These are phyloP conservation scores for Drosophila nigrodunni DNA, from an alignment of 1,140 invertebrate species.

Conservation along the genomic window DNA sequence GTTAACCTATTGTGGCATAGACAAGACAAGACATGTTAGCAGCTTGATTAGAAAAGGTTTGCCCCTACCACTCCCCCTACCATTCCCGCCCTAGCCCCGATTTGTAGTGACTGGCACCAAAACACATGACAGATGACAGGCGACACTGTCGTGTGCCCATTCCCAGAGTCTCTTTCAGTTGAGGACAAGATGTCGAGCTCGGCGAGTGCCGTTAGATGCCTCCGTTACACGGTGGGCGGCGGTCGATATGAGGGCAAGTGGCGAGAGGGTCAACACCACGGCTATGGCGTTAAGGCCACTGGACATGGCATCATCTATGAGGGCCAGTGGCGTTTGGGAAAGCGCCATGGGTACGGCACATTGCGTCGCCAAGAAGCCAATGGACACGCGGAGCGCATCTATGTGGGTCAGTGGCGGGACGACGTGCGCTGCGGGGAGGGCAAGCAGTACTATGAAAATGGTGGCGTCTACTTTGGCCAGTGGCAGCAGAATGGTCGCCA, in stretches of 20 bases:
- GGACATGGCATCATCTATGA: conserved; percentile 85
- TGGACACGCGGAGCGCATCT: conserved; percentile 62
- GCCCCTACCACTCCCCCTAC: not conserved
- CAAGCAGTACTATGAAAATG: conserved; percentile 72
- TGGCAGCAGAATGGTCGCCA: conserved; percentile 86
- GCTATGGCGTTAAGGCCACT: conserved; percentile 47
- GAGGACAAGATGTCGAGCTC: conserved; percentile 54
- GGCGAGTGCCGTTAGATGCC: conserved; percentile 45
- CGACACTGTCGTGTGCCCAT: conserved; percentile 1
- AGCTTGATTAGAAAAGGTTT: conserved; percentile 68
- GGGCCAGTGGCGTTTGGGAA: conserved; percentile 85
- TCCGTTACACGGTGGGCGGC: conserved; percentile 53
- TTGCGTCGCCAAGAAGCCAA: conserved; percentile 38
- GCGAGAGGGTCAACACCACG: conserved; percentile 51
- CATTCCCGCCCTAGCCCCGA: not conserved
- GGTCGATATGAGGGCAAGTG: conserved; percentile 63
- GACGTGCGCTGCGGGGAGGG: conserved; percentile 85
- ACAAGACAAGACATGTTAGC: conserved; percentile 73
- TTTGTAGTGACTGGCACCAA: conserved; percentile 46
- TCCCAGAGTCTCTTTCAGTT: conserved; percentile 39
- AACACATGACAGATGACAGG: conserved; percentile 36
- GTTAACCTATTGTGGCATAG: conserved; percentile 46
- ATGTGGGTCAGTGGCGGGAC: conserved; percentile 86
- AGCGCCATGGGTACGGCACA: conserved; percentile 85
- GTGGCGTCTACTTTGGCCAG: conserved; percentile 70